A percentile compares a stretch with the other conserved stretches of the same genome.
Conservation (phyloP, 53 echinoderm and acorn worm genomes). For the Paracentrotus lividus region DNA sequence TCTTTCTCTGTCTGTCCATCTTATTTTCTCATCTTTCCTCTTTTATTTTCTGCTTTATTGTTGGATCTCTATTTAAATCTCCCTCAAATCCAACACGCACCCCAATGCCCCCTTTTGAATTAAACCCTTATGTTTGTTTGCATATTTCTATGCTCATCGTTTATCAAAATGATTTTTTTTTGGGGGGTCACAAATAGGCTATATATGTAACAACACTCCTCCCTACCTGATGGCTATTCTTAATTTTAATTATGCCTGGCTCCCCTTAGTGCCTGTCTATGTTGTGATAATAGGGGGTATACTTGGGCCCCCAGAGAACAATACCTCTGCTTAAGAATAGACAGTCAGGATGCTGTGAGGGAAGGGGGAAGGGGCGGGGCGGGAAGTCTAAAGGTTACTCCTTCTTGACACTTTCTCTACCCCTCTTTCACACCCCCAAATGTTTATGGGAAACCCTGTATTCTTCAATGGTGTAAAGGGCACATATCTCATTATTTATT, state of each 20-base stretch:
- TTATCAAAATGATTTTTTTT: too few species aligned
- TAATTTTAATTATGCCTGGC: not conserved
- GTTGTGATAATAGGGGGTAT: not conserved
- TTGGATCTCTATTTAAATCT: not conserved
- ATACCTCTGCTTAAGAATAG: not conserved
- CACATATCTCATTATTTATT: too few species aligned
- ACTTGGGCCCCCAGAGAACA: not conserved
- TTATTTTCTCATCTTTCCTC: not conserved
- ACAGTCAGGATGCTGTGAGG: not conserved
- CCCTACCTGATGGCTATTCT: slow-evolving; percentile 3
- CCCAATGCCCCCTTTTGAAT: too few species aligned
- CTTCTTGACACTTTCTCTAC: not conserved
- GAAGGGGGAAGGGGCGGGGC: slow-evolving; percentile 5
- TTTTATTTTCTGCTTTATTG: not conserved
- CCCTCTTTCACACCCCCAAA: not conserved
- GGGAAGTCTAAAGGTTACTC: slow-evolving; percentile 13
- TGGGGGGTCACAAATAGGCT: not conserved
- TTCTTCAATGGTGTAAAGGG: too few species aligned
- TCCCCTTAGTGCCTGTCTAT: not conserved
- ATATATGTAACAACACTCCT: not conserved
- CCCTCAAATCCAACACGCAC: too few species aligned
- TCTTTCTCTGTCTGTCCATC: not conserved
- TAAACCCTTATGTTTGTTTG: too few species aligned
- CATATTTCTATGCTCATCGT: too few species aligned
- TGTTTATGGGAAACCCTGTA: too few species aligned